These are phyloP conservation scores for Pseudonaja textilis DNA, from an alignment of 2,113 vertebrate species.

Conservation along the genomic window DNA sequence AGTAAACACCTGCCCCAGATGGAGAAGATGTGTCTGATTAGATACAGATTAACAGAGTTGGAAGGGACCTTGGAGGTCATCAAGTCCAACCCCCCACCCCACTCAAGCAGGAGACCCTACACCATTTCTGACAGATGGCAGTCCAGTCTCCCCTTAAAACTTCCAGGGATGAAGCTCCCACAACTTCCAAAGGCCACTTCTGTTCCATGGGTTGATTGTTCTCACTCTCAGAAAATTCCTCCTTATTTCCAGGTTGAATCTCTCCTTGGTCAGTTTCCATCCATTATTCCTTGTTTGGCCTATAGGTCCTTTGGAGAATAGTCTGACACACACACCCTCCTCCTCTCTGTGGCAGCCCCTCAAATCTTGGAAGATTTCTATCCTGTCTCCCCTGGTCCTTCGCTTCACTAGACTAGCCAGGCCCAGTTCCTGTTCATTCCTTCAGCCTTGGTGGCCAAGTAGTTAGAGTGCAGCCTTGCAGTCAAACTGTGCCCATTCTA, in stretches of 20 bases:
- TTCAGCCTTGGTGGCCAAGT: neutral
- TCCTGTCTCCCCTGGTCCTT: no score
- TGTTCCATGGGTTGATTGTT: neutral
- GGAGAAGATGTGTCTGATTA: neutral
- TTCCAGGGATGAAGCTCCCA: neutral
- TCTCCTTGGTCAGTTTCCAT: neutral
- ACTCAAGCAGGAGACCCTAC: neutral
- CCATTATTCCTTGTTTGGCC: neutral
- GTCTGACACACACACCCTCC: no score
- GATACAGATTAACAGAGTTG: neutral
- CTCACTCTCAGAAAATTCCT: neutral
- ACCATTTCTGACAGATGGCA: rapidly evolving
- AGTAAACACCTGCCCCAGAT: neutral
- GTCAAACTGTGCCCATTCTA: neutral
- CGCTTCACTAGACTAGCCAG: no score
- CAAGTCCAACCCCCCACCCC: neutral
- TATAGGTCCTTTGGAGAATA: no score
- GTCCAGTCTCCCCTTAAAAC: neutral
- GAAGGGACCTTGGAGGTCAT: neutral
- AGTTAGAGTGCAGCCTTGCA: neutral
- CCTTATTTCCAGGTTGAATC: neutral
- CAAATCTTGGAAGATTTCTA: no score
- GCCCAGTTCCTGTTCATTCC: no score
- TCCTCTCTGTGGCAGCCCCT: no score
- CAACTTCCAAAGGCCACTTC: neutral